Evolutionary conservation across 2,113 vertebrate species (phyloP).

Genomic region (Lepus americanus): DNA sequence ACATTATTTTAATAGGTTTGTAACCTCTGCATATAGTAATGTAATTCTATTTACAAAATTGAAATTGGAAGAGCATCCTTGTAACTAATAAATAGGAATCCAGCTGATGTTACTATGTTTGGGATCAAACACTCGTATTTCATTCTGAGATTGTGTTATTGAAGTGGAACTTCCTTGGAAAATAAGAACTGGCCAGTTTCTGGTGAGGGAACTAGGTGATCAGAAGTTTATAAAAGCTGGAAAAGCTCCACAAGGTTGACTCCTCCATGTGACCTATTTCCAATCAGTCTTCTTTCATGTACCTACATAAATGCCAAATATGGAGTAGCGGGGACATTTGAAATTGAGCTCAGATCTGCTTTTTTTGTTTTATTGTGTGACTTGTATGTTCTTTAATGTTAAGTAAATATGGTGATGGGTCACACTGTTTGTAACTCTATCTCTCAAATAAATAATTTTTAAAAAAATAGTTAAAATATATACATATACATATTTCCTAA

Average conservation of each 20-base stretch:
- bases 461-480: too few species aligned
- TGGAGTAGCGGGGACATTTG: background rate
- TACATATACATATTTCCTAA: too few species aligned
- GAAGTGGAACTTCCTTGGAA: background rate
- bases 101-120: background rate
- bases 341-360: background rate
- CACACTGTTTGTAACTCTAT: background rate
- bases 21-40: background rate
- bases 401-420: background rate
- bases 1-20: background rate
- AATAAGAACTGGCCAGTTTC: background rate
- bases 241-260: background rate
- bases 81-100: background rate
- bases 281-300: background rate
- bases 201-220: background rate
- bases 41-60: background rate
- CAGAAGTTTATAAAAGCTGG: background rate
- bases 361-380: background rate
- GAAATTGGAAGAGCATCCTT: background rate
- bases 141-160: background rate
- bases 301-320: background rate
- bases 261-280: background rate
- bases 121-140: background rate
- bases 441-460: too few species aligned
- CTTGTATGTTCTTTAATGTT: background rate